Base-by-base conservation (phyloP, 2,113 vertebrate genomes). In the Dissostichus mawsoni region DNA sequence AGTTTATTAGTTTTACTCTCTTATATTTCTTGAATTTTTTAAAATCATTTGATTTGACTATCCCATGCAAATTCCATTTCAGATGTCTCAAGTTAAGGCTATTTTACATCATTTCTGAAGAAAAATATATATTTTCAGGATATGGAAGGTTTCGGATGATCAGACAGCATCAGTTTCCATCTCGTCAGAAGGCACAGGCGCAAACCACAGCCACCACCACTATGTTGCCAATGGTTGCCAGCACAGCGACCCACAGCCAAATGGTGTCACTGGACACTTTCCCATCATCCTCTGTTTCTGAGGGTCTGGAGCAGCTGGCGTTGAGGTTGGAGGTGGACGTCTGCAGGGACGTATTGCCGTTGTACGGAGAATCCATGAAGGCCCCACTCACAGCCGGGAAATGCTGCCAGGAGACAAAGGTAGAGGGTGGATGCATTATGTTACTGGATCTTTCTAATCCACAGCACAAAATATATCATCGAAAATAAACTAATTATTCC, bases 171-270 rank as follows among this genome's bases (percentile, higher is more conserved):
- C 36, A 47, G 76, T 18, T 20, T 51, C 76, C 56, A 23, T 77
- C 69, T 67, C n/a, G 59, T 93, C 94, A 96, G 92, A 96, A 96
- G 89, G 95, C 93, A 90, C 95, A 95, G 84, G 91, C 95, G 41
- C 95, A 96, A 63, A 96, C 95, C 88, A 96, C 95, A 6, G 94
- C 95, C 87, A 96, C 94, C 83, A 96, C 95, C 84, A 96, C 94
- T 75, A 96, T 94, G 90, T 96, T 96, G 78, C 94, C 94, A 18
- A 96, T 94, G 36, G 95, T 96, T 56, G 95, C 95, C 58, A 95
- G 92, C 84, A 96, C 94, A 5, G 95, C 95, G n/a, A 96, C 87
- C 95, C 95, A 96, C 79, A 96, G 84, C 94, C 95, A 96, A 71
- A 96, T 94, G 67, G 92, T 92, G 56, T 95, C 95, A 23, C 93